phyloP scores from a whole-genome alignment of 2,888 invertebrate genomes.

The Drosophila fungiperda region DNA sequence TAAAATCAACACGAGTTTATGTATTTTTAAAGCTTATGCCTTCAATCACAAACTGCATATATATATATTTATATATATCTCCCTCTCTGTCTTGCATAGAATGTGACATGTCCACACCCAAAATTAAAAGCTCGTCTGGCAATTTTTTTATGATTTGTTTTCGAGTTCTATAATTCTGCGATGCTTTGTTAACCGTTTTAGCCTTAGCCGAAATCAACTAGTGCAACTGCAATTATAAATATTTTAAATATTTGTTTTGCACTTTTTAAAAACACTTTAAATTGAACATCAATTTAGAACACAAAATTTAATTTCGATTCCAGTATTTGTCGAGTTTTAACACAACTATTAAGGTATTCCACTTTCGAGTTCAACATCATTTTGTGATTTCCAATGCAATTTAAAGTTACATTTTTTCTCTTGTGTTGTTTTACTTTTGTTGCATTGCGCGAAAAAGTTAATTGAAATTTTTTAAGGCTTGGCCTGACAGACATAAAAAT shows the following conservation, averaged over 20 bases:
- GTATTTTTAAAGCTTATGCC: slow-evolving; percentile 18
- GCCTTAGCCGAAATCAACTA: slow-evolving; percentile 1
- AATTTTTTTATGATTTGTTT: slow-evolving; percentile 68
- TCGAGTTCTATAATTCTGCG: slow-evolving; percentile 31
- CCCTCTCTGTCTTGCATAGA: slow-evolving; percentile 5
- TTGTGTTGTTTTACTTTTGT: slow-evolving; percentile 25
- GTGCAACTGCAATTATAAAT: slow-evolving; percentile 22
- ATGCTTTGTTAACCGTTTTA: slow-evolving; percentile 30
- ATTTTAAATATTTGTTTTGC: neutral
- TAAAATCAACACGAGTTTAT: slow-evolving; percentile 41
- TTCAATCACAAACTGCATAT: slow-evolving; percentile 13
- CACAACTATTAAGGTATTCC: neutral
- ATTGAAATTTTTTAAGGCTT: slow-evolving; percentile 73
- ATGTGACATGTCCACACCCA: slow-evolving; percentile 44
- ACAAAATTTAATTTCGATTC: neutral
- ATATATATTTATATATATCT: neutral
- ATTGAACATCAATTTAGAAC: neutral
- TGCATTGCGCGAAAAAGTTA: slow-evolving; percentile 58
- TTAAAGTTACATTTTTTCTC: slow-evolving; percentile 1
- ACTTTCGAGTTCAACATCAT: neutral
- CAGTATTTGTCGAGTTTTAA: neutral
- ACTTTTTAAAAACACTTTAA: neutral
- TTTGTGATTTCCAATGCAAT: neutral
- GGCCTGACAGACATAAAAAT: slow-evolving; percentile 49
- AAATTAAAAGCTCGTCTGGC: slow-evolving; percentile 59